phyloP scores from a whole-genome alignment of 2,888 invertebrate genomes.

The Catocala nupta region DNA sequence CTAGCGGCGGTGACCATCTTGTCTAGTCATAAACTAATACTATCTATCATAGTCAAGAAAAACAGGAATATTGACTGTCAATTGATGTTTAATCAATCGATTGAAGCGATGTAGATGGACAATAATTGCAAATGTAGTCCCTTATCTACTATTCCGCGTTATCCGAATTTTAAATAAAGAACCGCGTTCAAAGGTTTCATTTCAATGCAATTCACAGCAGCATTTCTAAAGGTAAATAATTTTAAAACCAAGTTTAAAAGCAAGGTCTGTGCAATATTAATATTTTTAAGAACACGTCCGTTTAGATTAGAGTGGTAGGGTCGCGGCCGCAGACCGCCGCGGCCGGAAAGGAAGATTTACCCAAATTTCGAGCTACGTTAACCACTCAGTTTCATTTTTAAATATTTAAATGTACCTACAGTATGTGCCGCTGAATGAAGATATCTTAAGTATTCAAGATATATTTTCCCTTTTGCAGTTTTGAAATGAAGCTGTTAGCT shows the following conservation, averaged over 20 bases:
- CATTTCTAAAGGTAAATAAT: slow-evolving; percentile 33
- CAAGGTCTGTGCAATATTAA: slow-evolving; percentile 56
- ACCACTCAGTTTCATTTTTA: slow-evolving; percentile 65
- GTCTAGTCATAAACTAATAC: too few species aligned
- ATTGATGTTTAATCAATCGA: too few species aligned
- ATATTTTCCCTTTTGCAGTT: slow-evolving; percentile 21
- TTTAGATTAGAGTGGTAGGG: slow-evolving; percentile 64
- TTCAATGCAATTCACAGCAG: background rate
- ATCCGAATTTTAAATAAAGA: background rate
- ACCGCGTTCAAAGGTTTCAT: background rate
- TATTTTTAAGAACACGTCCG: slow-evolving; percentile 62
- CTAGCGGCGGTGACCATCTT: too few species aligned
- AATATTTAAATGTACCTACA: slow-evolving; percentile 63
- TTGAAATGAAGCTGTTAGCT: background rate
- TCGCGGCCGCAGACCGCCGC: slow-evolving; percentile 58
- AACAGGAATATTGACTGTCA: too few species aligned
- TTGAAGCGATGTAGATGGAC: too few species aligned
- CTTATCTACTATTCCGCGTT: background rate
- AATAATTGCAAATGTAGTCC: too few species aligned
- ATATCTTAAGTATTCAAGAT: slow-evolving; percentile 24
- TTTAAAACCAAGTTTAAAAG: slow-evolving; percentile 47
- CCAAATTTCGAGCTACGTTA: slow-evolving; percentile 67
- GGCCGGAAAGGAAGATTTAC: slow-evolving; percentile 79
- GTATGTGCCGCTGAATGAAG: slow-evolving; percentile 25
- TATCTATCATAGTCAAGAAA: too few species aligned